A percentile compares a stretch with the other conserved stretches of the same genome.
Evolutionary conservation across 2,797 vertebrate species (phyloP).

Genomic region (Periparus ater): DNA sequence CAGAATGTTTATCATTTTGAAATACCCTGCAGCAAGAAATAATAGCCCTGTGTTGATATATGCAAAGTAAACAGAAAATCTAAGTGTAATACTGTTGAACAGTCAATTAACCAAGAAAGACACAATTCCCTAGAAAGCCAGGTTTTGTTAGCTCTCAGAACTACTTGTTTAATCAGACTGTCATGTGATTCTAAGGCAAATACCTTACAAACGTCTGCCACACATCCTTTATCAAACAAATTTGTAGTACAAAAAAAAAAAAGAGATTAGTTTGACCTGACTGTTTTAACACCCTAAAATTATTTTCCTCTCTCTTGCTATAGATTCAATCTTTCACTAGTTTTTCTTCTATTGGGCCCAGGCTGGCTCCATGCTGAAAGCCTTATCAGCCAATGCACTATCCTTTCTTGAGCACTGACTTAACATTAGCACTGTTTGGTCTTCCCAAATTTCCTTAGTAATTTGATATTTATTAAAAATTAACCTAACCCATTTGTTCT

Average conservation of each 20-base stretch:
- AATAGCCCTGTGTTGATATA: constrained; percentile 16
- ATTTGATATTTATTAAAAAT: constrained; percentile 50
- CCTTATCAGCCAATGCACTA: neutral
- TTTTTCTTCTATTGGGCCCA: neutral
- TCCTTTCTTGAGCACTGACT: neutral
- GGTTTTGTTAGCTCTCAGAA: constrained; percentile 40
- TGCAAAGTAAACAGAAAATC: constrained; percentile 48
- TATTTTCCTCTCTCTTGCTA: neutral
- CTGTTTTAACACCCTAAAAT: neutral
- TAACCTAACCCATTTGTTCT: constrained; percentile 32
- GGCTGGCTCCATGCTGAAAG: neutral
- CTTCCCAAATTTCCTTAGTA: neutral
- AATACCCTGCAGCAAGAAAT: constrained; percentile 25
- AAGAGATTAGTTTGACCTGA: neutral
- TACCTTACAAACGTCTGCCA: neutral
- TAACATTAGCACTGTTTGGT: neutral
- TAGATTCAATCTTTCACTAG: neutral
- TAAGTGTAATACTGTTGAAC: constrained; percentile 30
- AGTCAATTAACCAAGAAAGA: constrained; percentile 52
- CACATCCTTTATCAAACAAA: constrained; percentile 12
- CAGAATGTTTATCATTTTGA: constrained; percentile 33
- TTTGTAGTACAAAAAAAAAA: neutral
- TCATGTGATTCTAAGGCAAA: constrained; percentile 41
- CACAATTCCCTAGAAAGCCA: constrained; percentile 37
- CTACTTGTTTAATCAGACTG: constrained; percentile 45